Evolutionary conservation across 2,888 invertebrate genomes (phyloP), one percentile per base, ranked within the genome.

Genomic region (Azorinus chamasolen): DNA sequence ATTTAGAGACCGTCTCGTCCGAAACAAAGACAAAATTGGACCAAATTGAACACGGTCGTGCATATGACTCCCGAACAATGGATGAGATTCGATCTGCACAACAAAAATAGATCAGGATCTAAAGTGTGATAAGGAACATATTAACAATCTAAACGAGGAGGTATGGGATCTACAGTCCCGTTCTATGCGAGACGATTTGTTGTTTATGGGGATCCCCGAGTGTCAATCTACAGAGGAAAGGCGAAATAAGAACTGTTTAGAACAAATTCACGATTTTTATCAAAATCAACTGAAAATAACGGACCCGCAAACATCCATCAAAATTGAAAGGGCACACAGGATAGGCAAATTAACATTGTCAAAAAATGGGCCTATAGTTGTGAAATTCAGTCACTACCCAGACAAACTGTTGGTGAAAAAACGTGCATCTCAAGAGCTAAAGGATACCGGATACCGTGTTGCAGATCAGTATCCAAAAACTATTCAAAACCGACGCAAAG

Each of bases 131-230:
- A 58, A 50, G 27, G 50, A 41, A 41, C 14, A 18, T 12, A 18
- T 54, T n/a, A 64, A 64, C 1, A 43, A 3, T 16, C 20, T 50
- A n/a, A 37, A n/a, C 24, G 51, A 68, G 39, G 68, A 68, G 10
- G 51, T 68, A 10, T 24, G 58, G 4, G 68, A 68, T 32, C 51
- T 58, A n/a, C 58, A 71, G 37, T 50, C 71, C 10, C 45, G 68
- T 39, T 58, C 58, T 5, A 59, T 68, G 68, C 24, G 59, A 24
- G 59, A 69, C 18, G 62, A 69, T 18, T n/a, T 69, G n/a, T 22
- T 69, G 6, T 69, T 69, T 54, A 41, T 45, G n/a, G 37, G 39
- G 25, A 14, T 69, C 0, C 20, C 45, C 5, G 69, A 62, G 20
- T 6, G 43, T 16, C 16, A 27, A 12, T 61, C 48, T 4, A 16